Evolutionary conservation across 2,113 vertebrate genomes (phyloP).

Genomic region (Ivindomyrus marchei): DNA sequence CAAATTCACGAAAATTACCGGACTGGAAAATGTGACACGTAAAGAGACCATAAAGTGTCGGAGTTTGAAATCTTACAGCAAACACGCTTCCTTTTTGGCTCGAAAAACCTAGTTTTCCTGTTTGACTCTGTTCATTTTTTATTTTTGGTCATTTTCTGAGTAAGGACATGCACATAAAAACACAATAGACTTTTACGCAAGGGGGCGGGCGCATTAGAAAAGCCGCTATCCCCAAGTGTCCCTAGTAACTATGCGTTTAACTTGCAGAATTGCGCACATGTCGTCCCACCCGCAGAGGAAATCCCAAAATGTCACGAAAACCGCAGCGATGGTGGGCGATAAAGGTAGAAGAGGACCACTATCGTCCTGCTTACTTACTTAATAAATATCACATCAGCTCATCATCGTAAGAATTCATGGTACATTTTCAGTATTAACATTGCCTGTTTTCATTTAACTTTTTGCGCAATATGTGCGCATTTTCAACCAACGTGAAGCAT

Average conservation of each 20-base stretch:
- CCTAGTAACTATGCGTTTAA: neutral
- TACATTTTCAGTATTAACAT: neutral
- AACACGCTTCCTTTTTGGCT: constrained; percentile 58
- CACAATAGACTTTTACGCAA: constrained; percentile 61
- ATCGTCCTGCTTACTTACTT: neutral
- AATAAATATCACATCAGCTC: neutral
- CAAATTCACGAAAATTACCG: neutral
- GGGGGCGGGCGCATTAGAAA: constrained; percentile 18
- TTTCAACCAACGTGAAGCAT: neutral
- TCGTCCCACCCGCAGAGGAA: constrained; percentile 5
- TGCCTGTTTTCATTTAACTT: neutral
- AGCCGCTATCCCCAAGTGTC: constrained; percentile 12
- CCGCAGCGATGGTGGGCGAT: neutral
- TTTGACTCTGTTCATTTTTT: constrained; percentile 48
- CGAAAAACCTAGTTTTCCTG: constrained; percentile 56
- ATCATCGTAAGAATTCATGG: neutral
- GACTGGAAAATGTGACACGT: constrained; percentile 13
- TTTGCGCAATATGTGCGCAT: neutral
- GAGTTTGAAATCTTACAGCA: constrained; percentile 24
- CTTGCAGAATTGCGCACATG: neutral
- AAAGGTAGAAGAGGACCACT: neutral
- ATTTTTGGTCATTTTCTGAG: constrained; percentile 50
- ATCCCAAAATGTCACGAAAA: neutral
- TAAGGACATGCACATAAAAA: constrained; percentile 46
- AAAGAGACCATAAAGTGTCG: constrained; percentile 17